These are phyloP conservation scores for Poeciliopsis occidentalis DNA, from an alignment of 2,113 vertebrate species.

Conservation along the genomic window DNA sequence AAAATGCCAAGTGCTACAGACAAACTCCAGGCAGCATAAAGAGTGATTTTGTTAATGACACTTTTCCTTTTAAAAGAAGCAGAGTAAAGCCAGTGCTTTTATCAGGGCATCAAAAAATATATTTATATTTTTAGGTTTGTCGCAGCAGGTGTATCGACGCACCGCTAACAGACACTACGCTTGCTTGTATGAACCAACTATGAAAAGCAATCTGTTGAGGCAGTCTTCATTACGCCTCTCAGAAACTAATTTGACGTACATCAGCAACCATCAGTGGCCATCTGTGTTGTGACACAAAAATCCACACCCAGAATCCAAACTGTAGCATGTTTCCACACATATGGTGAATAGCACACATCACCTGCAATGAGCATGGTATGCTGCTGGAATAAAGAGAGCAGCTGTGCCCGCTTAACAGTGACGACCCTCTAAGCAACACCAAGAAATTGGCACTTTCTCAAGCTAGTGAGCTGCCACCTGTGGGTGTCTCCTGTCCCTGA, in stretches of 20 bases:
- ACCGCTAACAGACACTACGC: conserved; percentile 12
- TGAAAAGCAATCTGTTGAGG: conserved; percentile 20
- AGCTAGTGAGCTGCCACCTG: conserved; percentile 46
- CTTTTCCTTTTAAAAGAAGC: not conserved
- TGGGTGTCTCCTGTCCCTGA: conserved; percentile 53
- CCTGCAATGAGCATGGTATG: conserved; percentile 17
- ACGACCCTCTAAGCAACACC: conserved; percentile 27
- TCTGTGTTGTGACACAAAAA: conserved; percentile 31
- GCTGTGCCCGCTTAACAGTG: conserved; percentile 7
- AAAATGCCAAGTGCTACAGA: no score
- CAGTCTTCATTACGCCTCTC: not conserved
- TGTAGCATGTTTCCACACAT: conserved; percentile 24
- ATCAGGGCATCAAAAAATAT: conserved; percentile 1
- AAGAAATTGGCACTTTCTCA: conserved; percentile 47
- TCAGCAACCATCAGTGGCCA: conserved; percentile 29
- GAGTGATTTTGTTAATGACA: no score
- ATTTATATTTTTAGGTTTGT: conserved; percentile 21
- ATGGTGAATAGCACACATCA: conserved; percentile 19
- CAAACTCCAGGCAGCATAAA: no score
- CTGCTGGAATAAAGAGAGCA: conserved; percentile 24
- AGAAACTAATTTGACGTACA: conserved; percentile 20
- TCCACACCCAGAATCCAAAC: conserved; percentile 22
- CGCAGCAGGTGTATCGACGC: conserved; percentile 29
- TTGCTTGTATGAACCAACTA: conserved; percentile 1
- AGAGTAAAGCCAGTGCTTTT: not conserved